Base-by-base conservation (phyloP, 2,113 vertebrate species). In the Phodopus roborovskii region DNA sequence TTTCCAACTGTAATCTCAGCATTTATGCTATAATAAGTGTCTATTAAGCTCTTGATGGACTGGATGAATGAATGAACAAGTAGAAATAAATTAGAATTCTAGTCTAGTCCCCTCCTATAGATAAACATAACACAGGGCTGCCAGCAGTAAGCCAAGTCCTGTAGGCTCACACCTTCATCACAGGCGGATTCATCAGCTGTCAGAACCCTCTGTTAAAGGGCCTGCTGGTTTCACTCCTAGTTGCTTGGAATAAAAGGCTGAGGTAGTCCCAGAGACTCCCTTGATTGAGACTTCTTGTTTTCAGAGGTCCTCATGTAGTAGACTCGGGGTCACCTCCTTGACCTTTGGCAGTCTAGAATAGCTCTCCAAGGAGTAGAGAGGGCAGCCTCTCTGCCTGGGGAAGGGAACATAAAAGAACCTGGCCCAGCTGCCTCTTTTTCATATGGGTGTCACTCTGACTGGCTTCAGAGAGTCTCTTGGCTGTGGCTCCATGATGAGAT, bases 201-300 rank as follows among this genome's bases (percentile, higher is more conserved):
- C 96, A 95, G 88, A 82, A 48, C 68, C 48, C 75, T 97, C 96
- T 92, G 94, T 94, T 64, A 1, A 16, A 91, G 74, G 50, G 83
- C 30, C 30, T 53, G 24, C 30, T 24, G 39, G 20, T 8, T 95
- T 89, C 92, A 45, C 45, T 75, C 48, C 66, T n/a, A 91, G 75
- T 95, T 82, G 53, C 77, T 82, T 94, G 6, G 68, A 92, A 66
- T 85, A n/a, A 95, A 88, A 95, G 24, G 48, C 56, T 28, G 45
- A 83, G 73, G 48, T 45, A 10, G 93, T 4, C 17, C 79, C 70
- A 39, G 83, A 85, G 93, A 90, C 20, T 71, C 7, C 7, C n/a
- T 94, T 94, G 88, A 71, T 75, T 68, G 53, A 89, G 88, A 89
- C 87, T 62, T 92, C 42, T 71, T 95, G 11, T 91, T 96, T 95